Evolutionary conservation across 2,797 vertebrate species (phyloP).

Genomic region (Calcarius lapponicus): DNA sequence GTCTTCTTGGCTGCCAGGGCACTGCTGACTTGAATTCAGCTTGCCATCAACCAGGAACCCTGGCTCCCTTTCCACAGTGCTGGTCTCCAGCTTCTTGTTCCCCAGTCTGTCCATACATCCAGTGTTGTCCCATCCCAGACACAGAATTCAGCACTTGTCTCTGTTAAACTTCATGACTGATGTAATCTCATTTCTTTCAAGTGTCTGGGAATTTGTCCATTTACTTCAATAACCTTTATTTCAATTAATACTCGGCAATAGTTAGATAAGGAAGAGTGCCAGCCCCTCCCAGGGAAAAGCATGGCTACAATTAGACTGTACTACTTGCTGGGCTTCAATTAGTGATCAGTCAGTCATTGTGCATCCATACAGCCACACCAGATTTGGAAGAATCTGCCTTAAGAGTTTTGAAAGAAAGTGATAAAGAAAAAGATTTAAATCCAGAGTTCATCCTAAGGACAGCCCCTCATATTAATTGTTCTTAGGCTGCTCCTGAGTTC

Average conservation of each 20-base stretch:
- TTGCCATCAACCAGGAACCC: background rate
- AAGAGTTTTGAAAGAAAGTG: background rate
- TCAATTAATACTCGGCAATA: background rate
- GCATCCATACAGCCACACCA: background rate
- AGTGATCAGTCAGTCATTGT: background rate
- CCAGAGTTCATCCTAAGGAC: rapidly evolving
- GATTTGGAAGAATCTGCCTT: background rate
- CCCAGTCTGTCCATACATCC: background rate
- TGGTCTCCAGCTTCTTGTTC: background rate
- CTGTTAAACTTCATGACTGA: background rate
- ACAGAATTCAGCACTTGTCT: background rate
- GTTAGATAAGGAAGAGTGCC: background rate
- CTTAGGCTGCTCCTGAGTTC: background rate
- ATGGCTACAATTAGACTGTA: background rate
- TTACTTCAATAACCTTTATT: background rate
- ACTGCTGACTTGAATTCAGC: background rate
- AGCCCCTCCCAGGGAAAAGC: background rate
- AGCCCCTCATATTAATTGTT: background rate
- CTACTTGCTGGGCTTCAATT: background rate
- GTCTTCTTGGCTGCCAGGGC: background rate
- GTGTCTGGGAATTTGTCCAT: background rate
- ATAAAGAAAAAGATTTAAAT: background rate
- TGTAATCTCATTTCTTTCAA: background rate
- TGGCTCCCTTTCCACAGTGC: background rate
- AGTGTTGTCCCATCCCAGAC: background rate